Percentiles rank a stretch among this genome's conserved stretches.
Conservation (phyloP, 2,888 invertebrate species). For the Saturnia japonica region DNA sequence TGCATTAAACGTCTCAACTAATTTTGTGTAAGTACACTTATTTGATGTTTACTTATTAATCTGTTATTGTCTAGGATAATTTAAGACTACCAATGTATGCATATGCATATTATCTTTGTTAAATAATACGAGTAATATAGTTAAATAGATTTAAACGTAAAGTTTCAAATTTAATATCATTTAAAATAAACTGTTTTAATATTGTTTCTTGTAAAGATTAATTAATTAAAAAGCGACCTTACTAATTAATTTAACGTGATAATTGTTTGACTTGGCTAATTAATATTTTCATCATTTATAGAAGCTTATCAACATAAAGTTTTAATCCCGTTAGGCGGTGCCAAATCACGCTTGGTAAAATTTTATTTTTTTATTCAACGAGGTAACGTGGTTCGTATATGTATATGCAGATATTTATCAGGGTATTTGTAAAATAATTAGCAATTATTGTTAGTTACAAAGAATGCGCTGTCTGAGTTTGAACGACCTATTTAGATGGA, state of each 20-base stretch:
- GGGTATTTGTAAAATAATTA: background rate
- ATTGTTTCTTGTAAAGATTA: background rate
- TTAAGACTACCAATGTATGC: background rate
- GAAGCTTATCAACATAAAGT: background rate
- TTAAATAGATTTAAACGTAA: too few relatives aligned
- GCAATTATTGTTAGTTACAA: background rate
- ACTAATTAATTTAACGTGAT: background rate
- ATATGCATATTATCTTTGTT: background rate
- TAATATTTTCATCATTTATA: constrained; percentile 2
- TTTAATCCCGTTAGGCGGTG: background rate
- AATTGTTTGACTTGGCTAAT: constrained; percentile 12
- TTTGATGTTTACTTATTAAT: background rate
- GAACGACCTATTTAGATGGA: background rate
- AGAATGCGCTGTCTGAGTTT: background rate
- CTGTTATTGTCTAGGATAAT: background rate
- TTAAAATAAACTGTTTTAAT: too few relatives aligned
- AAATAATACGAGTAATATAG: too few relatives aligned
- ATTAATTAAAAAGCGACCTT: background rate
- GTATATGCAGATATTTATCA: background rate
- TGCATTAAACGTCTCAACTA: background rate
- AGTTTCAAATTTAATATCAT: too few relatives aligned
- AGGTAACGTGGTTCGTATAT: background rate
- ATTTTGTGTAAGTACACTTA: background rate
- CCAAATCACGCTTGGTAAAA: background rate
- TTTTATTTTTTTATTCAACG: background rate